These are phyloP conservation scores for Ridgeia piscesae DNA, from an alignment of 1,140 invertebrate species.

Conservation along the genomic window DNA sequence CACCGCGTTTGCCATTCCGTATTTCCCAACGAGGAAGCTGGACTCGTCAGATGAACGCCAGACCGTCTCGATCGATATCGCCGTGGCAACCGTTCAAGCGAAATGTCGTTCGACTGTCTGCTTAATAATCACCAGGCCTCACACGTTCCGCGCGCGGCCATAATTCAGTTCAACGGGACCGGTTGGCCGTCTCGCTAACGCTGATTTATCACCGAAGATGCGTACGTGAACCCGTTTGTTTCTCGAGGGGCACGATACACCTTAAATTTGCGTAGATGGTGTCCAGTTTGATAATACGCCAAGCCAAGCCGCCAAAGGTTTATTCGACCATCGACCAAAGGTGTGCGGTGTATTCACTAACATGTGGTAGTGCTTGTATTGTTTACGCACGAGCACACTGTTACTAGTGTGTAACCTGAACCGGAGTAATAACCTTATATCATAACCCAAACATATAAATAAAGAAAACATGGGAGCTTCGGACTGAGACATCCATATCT, in stretches of 20 bases:
- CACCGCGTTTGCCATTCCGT: not conserved
- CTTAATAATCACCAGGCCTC: not conserved
- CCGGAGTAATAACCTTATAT: not conserved
- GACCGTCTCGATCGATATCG: not conserved
- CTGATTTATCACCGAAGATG: not conserved
- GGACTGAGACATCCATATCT: too few species aligned
- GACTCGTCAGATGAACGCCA: not conserved
- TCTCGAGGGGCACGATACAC: not conserved
- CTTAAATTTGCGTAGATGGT: not conserved
- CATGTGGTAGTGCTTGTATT: not conserved
- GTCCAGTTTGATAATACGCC: not conserved
- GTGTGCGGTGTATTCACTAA: not conserved
- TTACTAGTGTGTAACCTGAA: not conserved
- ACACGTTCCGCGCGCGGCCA: not conserved
- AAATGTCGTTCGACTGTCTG: not conserved
- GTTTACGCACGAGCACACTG: not conserved
- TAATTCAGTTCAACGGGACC: not conserved
- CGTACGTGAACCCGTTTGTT: not conserved
- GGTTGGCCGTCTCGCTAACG: not conserved
- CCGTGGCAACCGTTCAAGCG: not conserved
- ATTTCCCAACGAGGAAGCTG: not conserved
- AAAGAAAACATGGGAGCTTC: too few species aligned
- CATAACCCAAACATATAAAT: not conserved
- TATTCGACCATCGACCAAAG: not conserved
- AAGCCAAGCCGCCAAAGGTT: not conserved